A percentile compares a stretch with the other conserved stretches of the same genome.
phyloP scores from a whole-genome alignment of 2,113 vertebrate species.

The Vulpes ferrilata region DNA sequence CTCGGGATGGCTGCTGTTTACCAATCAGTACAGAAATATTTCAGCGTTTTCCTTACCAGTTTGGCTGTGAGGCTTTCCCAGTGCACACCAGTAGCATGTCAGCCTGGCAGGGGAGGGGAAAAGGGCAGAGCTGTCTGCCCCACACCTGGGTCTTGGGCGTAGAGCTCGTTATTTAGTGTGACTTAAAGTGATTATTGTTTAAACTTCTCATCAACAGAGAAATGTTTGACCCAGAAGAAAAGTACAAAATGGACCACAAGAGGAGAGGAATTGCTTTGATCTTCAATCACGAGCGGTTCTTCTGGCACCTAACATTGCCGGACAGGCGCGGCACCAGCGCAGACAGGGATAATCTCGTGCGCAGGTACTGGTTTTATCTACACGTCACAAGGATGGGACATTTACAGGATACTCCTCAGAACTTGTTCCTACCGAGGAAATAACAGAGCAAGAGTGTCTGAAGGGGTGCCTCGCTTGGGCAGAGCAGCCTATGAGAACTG shows the following conservation, averaged over 20 bases:
- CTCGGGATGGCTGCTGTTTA: no score
- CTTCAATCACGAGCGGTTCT: conserved; percentile 97
- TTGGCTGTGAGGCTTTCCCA: rapidly evolving
- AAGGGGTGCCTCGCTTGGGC: background rate
- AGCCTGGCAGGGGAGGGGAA: background rate
- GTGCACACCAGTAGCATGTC: background rate
- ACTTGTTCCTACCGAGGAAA: background rate
- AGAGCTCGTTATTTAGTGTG: background rate
- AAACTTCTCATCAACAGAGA: conserved; percentile 70
- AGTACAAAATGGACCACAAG: conserved; percentile 94
- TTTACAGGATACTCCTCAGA: background rate
- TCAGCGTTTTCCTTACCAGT: background rate
- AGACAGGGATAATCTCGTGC: conserved; percentile 90
- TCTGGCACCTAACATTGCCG: conserved; percentile 88
- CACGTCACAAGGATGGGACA: no score
- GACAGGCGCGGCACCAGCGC: conserved; percentile 90
- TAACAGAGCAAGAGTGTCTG: background rate
- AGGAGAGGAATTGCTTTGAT: conserved; percentile 94
- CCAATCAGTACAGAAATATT: background rate
- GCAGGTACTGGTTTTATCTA: conserved; percentile 86
- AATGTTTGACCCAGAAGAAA: conserved; percentile 88
- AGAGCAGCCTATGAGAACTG: background rate
- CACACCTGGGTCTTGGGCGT: background rate
- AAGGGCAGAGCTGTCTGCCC: rapidly evolving
- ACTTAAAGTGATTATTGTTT: background rate